These are phyloP conservation scores for Helostoma temminkii DNA, from an alignment of 2,797 vertebrate species.

Conservation along the genomic window DNA sequence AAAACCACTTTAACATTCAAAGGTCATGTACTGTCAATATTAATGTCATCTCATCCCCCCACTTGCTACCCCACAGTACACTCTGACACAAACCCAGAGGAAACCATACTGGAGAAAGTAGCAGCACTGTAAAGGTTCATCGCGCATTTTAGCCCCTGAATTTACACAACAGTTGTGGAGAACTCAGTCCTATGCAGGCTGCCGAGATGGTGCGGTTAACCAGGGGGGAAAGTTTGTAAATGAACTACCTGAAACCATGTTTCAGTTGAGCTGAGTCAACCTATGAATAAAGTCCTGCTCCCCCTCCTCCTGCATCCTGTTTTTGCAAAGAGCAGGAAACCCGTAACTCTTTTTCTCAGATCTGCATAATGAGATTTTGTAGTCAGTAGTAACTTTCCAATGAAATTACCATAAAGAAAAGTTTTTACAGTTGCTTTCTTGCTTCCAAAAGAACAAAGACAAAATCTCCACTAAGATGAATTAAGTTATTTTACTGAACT, in stretches of 20 bases:
- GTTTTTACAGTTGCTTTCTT: too few relatives aligned
- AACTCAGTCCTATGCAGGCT: neutral
- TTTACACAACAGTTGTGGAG: neutral
- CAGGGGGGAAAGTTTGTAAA: constrained; percentile 56
- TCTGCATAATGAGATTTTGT: neutral
- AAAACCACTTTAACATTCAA: constrained; percentile 2
- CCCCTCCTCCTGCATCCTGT: constrained; percentile 52
- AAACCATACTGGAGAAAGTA: constrained; percentile 16
- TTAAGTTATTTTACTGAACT: too few relatives aligned
- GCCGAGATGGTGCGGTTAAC: constrained; percentile 3
- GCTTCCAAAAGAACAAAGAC: too few relatives aligned
- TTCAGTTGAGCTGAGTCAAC: constrained; percentile 41
- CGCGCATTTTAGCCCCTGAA: constrained; percentile 7
- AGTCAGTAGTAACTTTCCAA: too few relatives aligned
- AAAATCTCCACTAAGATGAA: too few relatives aligned
- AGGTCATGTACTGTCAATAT: neutral
- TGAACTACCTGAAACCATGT: constrained; percentile 24
- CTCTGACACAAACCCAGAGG: neutral
- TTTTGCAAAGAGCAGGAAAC: constrained; percentile 51
- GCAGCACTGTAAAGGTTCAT: constrained; percentile 12
- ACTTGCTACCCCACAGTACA: neutral
- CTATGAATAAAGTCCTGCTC: constrained; percentile 4
- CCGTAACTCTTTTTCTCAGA: neutral
- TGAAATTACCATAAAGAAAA: too few relatives aligned
- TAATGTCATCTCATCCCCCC: constrained; percentile 9